Evolutionary conservation across 2,113 vertebrate species (phyloP), one percentile per base, ranked within the genome.

Genomic region (Neolamprologus modestus): DNA sequence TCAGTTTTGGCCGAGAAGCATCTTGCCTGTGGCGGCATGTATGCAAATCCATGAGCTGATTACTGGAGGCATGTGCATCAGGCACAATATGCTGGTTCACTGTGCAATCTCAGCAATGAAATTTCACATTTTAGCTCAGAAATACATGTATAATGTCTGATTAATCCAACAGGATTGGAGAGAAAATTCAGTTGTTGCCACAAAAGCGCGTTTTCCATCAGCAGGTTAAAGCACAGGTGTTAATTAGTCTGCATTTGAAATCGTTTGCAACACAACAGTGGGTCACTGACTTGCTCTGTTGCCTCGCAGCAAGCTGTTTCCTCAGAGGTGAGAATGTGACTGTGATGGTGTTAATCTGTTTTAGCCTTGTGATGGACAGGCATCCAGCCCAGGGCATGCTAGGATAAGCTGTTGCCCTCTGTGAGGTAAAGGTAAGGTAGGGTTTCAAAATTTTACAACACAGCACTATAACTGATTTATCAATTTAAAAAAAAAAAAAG

Each of bases 1-100:
- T 80, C 87, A 14, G 85, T 92, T 94, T 93, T 91, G 93, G 93
- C 89, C 61, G 35, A 88, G 91, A 91, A 87, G 84, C 88, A 90
- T 84, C 89, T 84, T 63, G 78, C 81, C 87, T 80, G 81, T 84
- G 81, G 91, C 10, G 35, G 82, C 59, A 66, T 19, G 80, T 88
- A 89, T 90, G 66, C 84, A 91, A 90, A 91, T 89, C 86, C 85
- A 89, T 76, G 9, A 83, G 84, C 86, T 85, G 88, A 89, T 91
- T 82, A 92, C 85, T 8, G 9, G 47, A 50, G 45, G 19, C 53
- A 79, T 3, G 81, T 79, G 81, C 35, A 71, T 81, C 12, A 82
- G 73, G 84, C 88, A 37, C 55, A 47, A 84, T 26, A 78, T 37
- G 82, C 47, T 42, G 9, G 53, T 61, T 82, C 33, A 28, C 40